phyloP scores from a whole-genome alignment of 2,797 vertebrate genomes.

The Semotilus atromaculatus region DNA sequence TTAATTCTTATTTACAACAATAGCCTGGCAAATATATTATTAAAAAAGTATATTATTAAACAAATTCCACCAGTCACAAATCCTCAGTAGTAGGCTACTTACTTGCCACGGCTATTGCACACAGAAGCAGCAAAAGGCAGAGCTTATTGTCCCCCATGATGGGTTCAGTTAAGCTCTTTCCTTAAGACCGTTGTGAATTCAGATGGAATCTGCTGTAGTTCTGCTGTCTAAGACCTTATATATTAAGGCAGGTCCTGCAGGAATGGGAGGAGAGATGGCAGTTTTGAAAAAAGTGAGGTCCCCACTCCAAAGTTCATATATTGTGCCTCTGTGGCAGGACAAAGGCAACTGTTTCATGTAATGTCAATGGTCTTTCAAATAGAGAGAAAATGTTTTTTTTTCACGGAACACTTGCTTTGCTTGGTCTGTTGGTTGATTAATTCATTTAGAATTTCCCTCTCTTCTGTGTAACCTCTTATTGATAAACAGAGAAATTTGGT shows the following conservation, averaged over 20 bases:
- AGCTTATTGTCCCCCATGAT: conserved; percentile 87
- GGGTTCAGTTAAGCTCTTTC: conserved; percentile 77
- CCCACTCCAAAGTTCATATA: conserved; percentile 77
- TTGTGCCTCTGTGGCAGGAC: conserved; percentile 75
- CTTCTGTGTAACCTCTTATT: background rate
- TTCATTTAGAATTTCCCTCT: background rate
- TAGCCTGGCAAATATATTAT: background rate
- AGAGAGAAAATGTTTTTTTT: conserved; percentile 16
- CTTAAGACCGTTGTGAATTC: conserved; percentile 71
- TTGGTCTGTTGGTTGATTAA: background rate
- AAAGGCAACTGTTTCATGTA: conserved; percentile 74
- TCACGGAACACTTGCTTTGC: background rate
- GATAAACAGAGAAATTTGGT: background rate
- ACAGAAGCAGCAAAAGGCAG: conserved; percentile 81
- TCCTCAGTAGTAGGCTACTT: conserved; percentile 78
- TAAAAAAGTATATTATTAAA: background rate
- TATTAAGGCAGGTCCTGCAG: conserved; percentile 56
- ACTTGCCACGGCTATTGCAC: conserved; percentile 76
- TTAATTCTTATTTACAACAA: background rate
- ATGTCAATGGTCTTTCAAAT: conserved; percentile 8
- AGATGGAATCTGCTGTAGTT: conserved; percentile 68
- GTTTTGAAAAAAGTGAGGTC: conserved; percentile 56
- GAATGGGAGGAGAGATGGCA: conserved; percentile 54
- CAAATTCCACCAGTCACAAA: background rate
- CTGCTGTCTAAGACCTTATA: conserved; percentile 68